Conservation (phyloP, 1,140 invertebrate genomes). For the Trachymyrmex cornetzi region DNA sequence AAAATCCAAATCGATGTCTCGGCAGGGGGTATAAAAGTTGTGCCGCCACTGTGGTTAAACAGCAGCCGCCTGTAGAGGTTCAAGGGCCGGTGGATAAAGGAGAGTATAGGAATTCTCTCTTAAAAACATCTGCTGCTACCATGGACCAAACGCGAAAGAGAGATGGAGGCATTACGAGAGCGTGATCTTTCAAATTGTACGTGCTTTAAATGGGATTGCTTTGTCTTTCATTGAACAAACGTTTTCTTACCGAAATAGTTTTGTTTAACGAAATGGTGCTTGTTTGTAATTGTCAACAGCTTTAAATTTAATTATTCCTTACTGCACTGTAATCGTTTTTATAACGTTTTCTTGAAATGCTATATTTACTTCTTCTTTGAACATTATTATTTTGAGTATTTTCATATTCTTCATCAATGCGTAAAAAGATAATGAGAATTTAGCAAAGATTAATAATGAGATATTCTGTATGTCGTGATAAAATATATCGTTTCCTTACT, state of each 20-base stretch:
- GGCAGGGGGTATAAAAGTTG: slow-evolving; percentile 76
- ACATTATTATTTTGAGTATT: background rate
- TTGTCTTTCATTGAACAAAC: slow-evolving; percentile 45
- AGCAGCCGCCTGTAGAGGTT: slow-evolving; percentile 61
- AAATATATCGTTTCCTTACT: too few relatives aligned
- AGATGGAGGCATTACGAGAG: slow-evolving; percentile 27
- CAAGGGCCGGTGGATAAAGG: slow-evolving; percentile 47
- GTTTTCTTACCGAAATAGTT: slow-evolving; percentile 21
- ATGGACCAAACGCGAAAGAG: slow-evolving; percentile 47
- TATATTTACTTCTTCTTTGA: background rate
- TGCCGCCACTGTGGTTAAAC: slow-evolving; percentile 71
- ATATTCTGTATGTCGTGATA: background rate
- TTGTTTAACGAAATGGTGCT: slow-evolving; percentile 16
- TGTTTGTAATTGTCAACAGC: background rate
- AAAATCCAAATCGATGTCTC: slow-evolving; percentile 68
- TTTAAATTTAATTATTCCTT: background rate
- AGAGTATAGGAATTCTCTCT: slow-evolving; percentile 68
- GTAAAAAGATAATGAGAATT: background rate
- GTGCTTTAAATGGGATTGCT: slow-evolving; percentile 16
- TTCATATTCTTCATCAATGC: too few relatives aligned
- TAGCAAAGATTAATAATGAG: background rate
- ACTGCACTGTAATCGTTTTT: background rate
- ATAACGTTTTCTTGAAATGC: background rate
- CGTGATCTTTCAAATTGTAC: slow-evolving; percentile 13
- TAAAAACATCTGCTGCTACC: slow-evolving; percentile 79